A percentile compares a stretch with the other conserved stretches of the same genome.
phyloP scores from a whole-genome alignment of 2,888 invertebrate species.

The Tenthredo notha region DNA sequence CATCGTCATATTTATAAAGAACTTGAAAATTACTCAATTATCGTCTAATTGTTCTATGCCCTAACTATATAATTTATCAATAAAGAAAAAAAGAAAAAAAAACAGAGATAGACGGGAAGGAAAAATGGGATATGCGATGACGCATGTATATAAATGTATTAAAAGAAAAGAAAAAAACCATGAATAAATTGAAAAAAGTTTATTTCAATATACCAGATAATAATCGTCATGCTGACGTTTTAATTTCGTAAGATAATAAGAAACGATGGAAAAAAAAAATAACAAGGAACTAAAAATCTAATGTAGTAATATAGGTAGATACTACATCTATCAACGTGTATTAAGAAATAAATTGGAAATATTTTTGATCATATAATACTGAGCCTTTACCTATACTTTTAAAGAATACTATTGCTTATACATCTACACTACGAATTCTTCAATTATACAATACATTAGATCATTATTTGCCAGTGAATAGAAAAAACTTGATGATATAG shows the following conservation, averaged over 20 bases:
- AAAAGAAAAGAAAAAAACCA: background rate
- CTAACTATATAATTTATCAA: background rate
- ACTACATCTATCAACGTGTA: background rate
- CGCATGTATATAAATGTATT: background rate
- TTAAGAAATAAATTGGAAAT: constrained; percentile 8
- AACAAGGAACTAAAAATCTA: background rate
- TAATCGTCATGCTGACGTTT: background rate
- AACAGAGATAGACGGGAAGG: background rate
- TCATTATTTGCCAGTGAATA: background rate
- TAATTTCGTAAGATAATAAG: background rate
- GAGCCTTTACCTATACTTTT: background rate
- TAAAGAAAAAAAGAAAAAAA: background rate
- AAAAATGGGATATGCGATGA: background rate
- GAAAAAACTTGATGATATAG: background rate
- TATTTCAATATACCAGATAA: background rate
- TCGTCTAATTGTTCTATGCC: background rate
- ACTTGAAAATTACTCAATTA: constrained; percentile 14
- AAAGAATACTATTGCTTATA: constrained; percentile 6
- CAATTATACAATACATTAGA: background rate
- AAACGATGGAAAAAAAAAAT: background rate
- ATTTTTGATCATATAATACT: constrained; percentile 22
- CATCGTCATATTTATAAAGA: background rate
- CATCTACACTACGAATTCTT: background rate
- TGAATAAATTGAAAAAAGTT: background rate
- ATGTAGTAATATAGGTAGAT: background rate